Evolutionary conservation across 2,797 vertebrate genomes (phyloP).

Genomic region (Anas bernieri): DNA sequence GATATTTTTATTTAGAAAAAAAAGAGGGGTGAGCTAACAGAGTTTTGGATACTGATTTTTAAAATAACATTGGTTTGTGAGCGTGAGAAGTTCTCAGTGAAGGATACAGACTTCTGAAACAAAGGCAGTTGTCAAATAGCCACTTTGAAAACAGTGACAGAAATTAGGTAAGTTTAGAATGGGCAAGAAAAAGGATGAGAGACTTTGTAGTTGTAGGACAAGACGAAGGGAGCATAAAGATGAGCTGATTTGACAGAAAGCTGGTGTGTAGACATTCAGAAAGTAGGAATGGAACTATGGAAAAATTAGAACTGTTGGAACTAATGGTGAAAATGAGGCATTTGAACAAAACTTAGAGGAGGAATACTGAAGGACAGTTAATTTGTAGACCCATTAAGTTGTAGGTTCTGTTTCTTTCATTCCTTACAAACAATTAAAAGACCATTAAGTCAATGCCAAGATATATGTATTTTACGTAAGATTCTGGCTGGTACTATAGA

Average conservation of each 20-base stretch:
- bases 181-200: background rate
- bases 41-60: background rate
- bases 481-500: background rate
- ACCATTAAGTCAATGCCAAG: background rate
- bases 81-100: background rate
- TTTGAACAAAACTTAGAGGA: background rate
- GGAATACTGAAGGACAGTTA: background rate
- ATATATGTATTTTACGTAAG: background rate
- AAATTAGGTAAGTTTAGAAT: rapidly evolving
- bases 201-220: rapidly evolving
- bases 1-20: background rate
- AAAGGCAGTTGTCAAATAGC: background rate
- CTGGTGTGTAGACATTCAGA: background rate
- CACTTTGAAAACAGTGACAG: background rate
- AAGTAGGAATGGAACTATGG: background rate
- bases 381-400: background rate
- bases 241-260: background rate
- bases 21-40: background rate
- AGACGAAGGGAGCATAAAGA: background rate
- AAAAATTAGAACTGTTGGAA: background rate
- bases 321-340: background rate
- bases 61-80: background rate
- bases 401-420: background rate
- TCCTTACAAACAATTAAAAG: background rate
- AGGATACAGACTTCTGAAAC: background rate